phyloP scores from a whole-genome alignment of 2,888 invertebrate species.

The Pediacus dermestoides region DNA sequence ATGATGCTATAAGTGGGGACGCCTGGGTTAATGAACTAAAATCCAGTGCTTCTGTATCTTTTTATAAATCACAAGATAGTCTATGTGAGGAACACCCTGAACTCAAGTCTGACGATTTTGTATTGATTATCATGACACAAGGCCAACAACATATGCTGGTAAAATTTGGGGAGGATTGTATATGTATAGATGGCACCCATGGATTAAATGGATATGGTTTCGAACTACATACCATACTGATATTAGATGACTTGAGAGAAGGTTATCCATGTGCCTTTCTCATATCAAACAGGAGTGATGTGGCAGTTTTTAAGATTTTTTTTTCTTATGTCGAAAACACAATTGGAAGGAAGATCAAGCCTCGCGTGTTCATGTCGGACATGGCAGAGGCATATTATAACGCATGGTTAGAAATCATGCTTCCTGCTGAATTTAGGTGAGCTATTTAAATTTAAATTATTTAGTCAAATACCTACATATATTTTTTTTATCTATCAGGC shows the following conservation, averaged over 20 bases:
- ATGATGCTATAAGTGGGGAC: no score
- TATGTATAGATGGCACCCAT: no score
- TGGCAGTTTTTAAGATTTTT: slow-evolving; percentile 11
- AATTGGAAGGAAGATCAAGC: slow-evolving; percentile 6
- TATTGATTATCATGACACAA: no score
- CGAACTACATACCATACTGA: slow-evolving; percentile 22
- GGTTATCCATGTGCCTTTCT: slow-evolving; percentile 27
- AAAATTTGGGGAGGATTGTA: no score
- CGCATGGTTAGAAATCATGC: slow-evolving; percentile 20
- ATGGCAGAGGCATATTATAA: slow-evolving; percentile 19
- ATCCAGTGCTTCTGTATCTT: no score
- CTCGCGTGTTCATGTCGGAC: slow-evolving; percentile 22
- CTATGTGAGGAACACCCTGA: no score
- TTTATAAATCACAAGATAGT: no score
- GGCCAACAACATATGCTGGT: no score
- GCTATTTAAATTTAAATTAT: not conserved
- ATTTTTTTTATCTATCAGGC: not conserved
- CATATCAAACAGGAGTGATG: slow-evolving; percentile 18
- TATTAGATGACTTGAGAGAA: slow-evolving; percentile 25
- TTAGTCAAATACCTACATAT: not conserved
- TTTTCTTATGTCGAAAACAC: no score
- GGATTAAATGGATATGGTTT: slow-evolving; percentile 23
- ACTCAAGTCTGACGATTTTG: no score
- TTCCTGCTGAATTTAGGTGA: slow-evolving; percentile 1
- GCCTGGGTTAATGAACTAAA: no score